Evolutionary conservation across 2,113 vertebrate genomes (phyloP).

Genomic region (Gila orcuttii): DNA sequence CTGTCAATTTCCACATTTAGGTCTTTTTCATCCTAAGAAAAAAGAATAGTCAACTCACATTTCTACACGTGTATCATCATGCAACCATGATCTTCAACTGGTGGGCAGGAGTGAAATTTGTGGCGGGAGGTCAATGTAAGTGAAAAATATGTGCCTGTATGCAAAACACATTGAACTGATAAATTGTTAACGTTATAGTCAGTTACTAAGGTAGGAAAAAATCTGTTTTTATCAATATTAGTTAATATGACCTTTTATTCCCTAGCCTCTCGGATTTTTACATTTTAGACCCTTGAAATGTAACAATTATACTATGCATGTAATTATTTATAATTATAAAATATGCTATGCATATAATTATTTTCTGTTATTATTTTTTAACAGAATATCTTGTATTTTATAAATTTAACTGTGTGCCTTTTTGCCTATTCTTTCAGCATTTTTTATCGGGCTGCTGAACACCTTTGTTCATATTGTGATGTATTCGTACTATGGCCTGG

Average conservation of each 20-base stretch:
- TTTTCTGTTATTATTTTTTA: neutral
- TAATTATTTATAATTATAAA: too few relatives aligned
- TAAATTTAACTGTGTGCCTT: neutral
- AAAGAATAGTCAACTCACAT: conserved; percentile 81
- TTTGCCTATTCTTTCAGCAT: conserved; percentile 63
- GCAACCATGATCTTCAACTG: conserved; percentile 83
- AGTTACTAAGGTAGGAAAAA: too few relatives aligned
- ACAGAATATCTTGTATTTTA: neutral
- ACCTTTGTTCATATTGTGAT: conserved; percentile 77
- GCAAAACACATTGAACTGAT: neutral
- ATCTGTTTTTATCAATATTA: too few relatives aligned
- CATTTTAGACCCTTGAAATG: neutral
- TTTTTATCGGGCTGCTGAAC: conserved; percentile 78
- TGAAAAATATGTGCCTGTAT: neutral
- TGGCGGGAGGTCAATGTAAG: conserved; percentile 83
- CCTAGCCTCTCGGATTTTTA: neutral
- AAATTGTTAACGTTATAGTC: neutral
- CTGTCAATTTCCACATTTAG: conserved; percentile 64
- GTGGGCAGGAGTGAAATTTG: conserved; percentile 81
- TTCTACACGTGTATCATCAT: conserved; percentile 85
- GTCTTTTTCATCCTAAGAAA: conserved; percentile 84
- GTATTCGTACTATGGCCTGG: conserved; percentile 77
- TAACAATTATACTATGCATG: neutral
- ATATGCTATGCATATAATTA: neutral
- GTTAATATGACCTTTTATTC: neutral